These are phyloP conservation scores for Eupelmus urozonus DNA, from an alignment of 2,888 invertebrate species.

Conservation along the genomic window DNA sequence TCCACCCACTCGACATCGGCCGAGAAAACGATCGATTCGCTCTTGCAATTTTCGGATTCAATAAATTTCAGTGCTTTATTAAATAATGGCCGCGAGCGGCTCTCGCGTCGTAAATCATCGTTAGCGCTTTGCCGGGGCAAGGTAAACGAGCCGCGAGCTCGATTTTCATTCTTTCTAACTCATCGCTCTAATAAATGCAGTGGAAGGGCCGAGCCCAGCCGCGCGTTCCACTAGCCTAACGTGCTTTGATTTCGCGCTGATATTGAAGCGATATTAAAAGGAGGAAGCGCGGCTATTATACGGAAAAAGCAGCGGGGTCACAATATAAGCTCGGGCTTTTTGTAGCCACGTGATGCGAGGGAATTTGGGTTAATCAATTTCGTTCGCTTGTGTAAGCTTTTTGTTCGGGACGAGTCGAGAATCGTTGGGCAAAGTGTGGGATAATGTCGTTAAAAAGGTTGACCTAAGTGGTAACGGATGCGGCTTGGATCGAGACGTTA, in stretches of 20 bases:
- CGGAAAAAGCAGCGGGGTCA: constrained; percentile 1
- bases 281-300: constrained; percentile 18
- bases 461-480: too few species aligned
- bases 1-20: too few species aligned
- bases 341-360: background rate
- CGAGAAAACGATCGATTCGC: too few species aligned
- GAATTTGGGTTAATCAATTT: constrained; percentile 40
- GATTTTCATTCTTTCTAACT: constrained; percentile 33
- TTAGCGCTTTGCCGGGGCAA: constrained; percentile 1
- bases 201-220: constrained; percentile 45
- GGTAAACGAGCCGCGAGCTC: constrained; percentile 3
- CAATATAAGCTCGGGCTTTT: too few species aligned
- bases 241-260: constrained; percentile 40
- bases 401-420: too few species aligned
- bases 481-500: too few species aligned
- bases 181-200: constrained; percentile 46
- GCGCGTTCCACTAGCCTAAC: background rate
- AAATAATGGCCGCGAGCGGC: background rate
- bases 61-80: background rate
- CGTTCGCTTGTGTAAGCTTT: background rate
- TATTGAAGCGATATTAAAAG: constrained; percentile 1
- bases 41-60: too few species aligned
- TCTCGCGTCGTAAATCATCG: constrained; percentile 32
- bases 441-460: too few species aligned
- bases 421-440: too few species aligned